Evolutionary conservation across 1,140 invertebrate species (phyloP).

Genomic region (Drosophila virilis): DNA sequence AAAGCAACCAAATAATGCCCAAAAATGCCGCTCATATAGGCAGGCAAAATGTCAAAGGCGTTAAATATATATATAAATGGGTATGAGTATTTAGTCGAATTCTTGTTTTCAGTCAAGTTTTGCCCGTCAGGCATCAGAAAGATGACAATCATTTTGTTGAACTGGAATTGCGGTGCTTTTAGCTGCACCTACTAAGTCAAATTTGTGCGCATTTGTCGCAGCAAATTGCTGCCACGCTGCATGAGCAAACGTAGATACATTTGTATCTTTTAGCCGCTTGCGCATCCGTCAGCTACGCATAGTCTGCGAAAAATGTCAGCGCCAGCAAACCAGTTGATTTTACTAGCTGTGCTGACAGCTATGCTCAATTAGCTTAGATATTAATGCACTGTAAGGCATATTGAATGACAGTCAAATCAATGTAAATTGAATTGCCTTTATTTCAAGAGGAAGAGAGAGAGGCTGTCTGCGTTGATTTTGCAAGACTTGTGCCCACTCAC

Average conservation of each 20-base stretch:
- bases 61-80: conserved; percentile 24
- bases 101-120: conserved; percentile 35
- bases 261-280: conserved; percentile 19
- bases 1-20: conserved; percentile 38
- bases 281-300: conserved; percentile 24
- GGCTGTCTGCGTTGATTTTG: background rate
- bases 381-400: conserved; percentile 35
- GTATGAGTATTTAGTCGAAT: conserved; percentile 33
- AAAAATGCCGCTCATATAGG: conserved; percentile 38
- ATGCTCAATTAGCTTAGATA: conserved; percentile 74
- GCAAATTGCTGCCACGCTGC: conserved; percentile 30
- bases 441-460: background rate
- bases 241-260: conserved; percentile 16
- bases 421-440: conserved; percentile 31
- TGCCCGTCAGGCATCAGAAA: conserved; percentile 21
- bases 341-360: conserved; percentile 48
- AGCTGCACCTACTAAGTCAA: conserved; percentile 45
- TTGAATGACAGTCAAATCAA: conserved; percentile 38
- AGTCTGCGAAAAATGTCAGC: conserved; percentile 27
- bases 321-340: conserved; percentile 54
- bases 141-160: conserved; percentile 40
- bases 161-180: conserved; percentile 31
- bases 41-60: conserved; percentile 74
- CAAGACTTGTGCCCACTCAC: conserved; percentile 18
- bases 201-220: conserved; percentile 36